A percentile compares a stretch with the other conserved stretches of the same genome.
Conservation (phyloP, 2,113 vertebrate species). For the Anhinga rufa region DNA sequence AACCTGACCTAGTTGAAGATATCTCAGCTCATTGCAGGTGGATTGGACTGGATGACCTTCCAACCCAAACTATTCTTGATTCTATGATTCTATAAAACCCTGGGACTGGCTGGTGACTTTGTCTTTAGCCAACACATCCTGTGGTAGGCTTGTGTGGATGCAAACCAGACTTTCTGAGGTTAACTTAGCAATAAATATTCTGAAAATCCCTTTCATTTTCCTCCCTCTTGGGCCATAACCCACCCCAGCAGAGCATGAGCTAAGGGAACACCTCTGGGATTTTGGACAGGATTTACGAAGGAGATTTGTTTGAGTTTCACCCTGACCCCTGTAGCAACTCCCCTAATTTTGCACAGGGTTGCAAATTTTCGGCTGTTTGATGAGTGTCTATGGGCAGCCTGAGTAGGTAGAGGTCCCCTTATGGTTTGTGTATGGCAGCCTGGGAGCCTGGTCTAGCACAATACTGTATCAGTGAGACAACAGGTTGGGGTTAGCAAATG, state of each 20-base stretch:
- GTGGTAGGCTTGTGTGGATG: background rate
- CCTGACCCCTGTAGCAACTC: background rate
- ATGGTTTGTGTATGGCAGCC: background rate
- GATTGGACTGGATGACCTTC: background rate
- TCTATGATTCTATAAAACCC: background rate
- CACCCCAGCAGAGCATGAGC: background rate
- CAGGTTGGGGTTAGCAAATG: background rate
- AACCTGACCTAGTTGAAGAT: background rate
- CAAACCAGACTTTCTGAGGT: background rate
- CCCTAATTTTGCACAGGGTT: background rate
- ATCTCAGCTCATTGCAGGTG: background rate
- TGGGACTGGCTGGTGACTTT: background rate
- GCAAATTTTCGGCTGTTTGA: background rate
- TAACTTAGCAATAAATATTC: background rate
- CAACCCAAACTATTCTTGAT: background rate
- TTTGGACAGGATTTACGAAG: background rate
- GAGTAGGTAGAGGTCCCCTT: background rate
- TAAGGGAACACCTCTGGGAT: background rate
- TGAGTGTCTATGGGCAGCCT: background rate
- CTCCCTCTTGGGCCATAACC: background rate
- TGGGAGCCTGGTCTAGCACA: background rate
- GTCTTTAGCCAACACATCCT: background rate
- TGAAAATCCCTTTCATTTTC: background rate
- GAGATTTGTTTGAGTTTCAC: background rate
- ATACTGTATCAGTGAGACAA: fast-evolving